Evolutionary conservation across 2,113 vertebrate genomes (phyloP).

Genomic region (Catharus fuscescens): DNA sequence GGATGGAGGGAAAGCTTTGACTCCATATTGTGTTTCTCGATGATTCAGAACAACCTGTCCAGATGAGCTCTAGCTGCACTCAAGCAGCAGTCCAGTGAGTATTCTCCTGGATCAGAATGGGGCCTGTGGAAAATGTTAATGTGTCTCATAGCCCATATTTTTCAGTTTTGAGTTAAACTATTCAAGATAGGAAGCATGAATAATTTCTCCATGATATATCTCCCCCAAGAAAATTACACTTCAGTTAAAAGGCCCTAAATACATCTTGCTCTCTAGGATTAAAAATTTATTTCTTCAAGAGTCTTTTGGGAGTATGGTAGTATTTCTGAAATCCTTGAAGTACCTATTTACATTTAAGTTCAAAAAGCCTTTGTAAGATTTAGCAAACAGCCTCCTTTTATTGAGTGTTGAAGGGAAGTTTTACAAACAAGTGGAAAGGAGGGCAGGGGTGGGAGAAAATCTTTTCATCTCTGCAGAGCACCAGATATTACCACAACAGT

Average conservation of each 20-base stretch:
- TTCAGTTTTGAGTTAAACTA: not conserved
- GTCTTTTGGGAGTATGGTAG: not conserved
- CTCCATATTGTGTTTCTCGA: accelerated
- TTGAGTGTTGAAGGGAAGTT: not conserved
- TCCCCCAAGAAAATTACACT: not conserved
- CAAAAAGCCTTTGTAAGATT: conserved; percentile 22
- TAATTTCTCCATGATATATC: not conserved
- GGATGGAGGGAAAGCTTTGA: not conserved
- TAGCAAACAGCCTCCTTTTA: not conserved
- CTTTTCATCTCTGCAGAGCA: not conserved
- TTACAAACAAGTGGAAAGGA: not conserved
- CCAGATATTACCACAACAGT: not conserved
- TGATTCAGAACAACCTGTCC: not conserved
- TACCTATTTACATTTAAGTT: conserved; percentile 26
- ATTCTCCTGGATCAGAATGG: not conserved
- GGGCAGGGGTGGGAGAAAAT: not conserved
- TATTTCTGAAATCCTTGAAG: conserved; percentile 28
- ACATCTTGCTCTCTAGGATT: not conserved
- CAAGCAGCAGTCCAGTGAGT: not conserved
- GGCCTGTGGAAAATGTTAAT: not conserved
- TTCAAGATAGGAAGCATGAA: not conserved
- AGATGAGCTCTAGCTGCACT: not conserved
- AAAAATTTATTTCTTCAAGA: not conserved
- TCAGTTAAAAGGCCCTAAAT: conserved; percentile 23
- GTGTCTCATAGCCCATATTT: not conserved